Evolutionary conservation across 2,888 invertebrate genomes (phyloP).

Genomic region (Hemicrepidius hirtus): DNA sequence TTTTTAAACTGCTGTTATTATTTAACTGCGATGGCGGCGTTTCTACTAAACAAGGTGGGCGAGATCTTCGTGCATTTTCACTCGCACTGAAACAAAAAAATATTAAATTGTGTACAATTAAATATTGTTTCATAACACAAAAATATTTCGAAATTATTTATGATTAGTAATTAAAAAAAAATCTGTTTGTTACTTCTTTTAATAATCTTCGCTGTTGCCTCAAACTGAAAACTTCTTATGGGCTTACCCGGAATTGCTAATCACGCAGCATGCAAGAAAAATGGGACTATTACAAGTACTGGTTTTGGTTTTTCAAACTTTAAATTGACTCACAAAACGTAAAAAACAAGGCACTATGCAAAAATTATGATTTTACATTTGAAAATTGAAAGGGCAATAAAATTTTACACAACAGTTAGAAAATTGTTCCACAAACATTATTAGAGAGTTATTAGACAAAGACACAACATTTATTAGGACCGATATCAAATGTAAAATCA

Average conservation of each 20-base stretch:
- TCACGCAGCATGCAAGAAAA: conserved; percentile 74
- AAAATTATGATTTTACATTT: conserved; percentile 24
- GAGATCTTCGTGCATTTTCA: conserved; percentile 64
- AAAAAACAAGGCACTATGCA: conserved; percentile 22
- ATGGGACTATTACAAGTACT: conserved; percentile 69
- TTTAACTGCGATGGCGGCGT: conserved; percentile 48
- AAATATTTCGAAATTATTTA: no score
- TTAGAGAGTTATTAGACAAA: background rate
- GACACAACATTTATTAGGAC: conserved; percentile 1
- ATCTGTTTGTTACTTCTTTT: background rate
- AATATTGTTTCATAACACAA: no score
- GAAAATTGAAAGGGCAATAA: background rate
- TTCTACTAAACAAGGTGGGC: conserved; percentile 60
- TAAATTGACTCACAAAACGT: conserved; percentile 1
- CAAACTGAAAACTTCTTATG: conserved; percentile 18
- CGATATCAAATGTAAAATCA: conserved; percentile 21
- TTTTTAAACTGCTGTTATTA: conserved; percentile 51
- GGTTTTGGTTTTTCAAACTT: conserved; percentile 15
- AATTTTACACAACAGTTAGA: no score
- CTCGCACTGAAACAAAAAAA: conserved; percentile 66
- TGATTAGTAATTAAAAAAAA: no score
- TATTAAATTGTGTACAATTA: conserved; percentile 50
- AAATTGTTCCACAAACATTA: background rate
- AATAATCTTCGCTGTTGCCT: background rate
- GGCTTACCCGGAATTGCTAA: conserved; percentile 76